Base-by-base conservation (phyloP, 2,888 invertebrate species). In the Rotaria macrura region DNA sequence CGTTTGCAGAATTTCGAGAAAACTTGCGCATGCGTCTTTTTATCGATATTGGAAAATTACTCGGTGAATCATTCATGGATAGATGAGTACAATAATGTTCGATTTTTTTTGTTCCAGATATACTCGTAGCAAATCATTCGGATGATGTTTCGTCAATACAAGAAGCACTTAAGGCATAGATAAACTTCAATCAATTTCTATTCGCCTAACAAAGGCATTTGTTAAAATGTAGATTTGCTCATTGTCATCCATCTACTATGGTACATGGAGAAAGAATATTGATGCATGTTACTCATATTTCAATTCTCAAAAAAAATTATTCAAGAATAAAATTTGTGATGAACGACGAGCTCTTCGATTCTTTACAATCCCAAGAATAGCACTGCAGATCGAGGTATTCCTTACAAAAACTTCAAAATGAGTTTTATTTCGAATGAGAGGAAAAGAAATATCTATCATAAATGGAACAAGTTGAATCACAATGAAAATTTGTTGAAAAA, bases 11-110 rank as follows among this genome's bases (percentile, higher is more conserved):
- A 25, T 79, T 79, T 43, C 23, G 10, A 9, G 74, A 79, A 38
- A 79, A 79, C 10, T n/a, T 79, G 23, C 74, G 74, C 40, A 79
- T 38, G 38, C 74, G 74, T 79, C 29, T 79, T 29, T 25, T 79
- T n/a, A 29, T 43, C 10, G 74, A 79, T 79, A 79, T 79, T 38
- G 74, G 74, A 12, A 79, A 79, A 79, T 79, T 79, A 43, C 74
- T 79, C 25, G 74, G 74, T 79, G 10, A 79, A 25, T 38, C 74
- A 43, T 14, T 17, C 3, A 49, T 49, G 49, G 14, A 49, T 49
- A 12, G 17, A 49, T 14, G 17, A 3, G 17, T 14, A 49, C 49
- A 49, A 49, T 49, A 12, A 49, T 49, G 17, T 49, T 49, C 17
- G 6, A 49, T 49, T 0, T 4, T 47, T 12, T 57, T 29, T n/a